A percentile compares a stretch with the other conserved stretches of the same genome.
Conservation (phyloP, 2,888 invertebrate species). For the Eulithis testata region DNA sequence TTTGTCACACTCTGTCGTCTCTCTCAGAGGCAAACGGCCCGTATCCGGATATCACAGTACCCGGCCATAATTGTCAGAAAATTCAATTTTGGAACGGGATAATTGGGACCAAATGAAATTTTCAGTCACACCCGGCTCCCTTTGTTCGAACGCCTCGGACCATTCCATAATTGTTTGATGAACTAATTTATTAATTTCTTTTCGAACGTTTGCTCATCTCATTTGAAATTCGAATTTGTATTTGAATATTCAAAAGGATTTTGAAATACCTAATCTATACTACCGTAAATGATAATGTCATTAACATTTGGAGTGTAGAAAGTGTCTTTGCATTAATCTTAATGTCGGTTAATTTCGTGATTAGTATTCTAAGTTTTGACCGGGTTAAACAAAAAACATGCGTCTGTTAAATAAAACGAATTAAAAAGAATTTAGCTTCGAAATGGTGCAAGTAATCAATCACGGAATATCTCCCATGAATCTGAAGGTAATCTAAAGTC, state of each 20-base stretch:
- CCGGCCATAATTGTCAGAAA: slow-evolving; percentile 72
- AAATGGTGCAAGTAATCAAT: slow-evolving; percentile 64
- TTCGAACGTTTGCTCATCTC: slow-evolving; percentile 37
- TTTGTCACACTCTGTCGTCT: slow-evolving; percentile 50
- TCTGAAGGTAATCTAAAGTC: slow-evolving; percentile 67
- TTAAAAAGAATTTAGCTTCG: slow-evolving; percentile 35
- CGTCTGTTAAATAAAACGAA: slow-evolving; percentile 27
- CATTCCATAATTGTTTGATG: slow-evolving; percentile 69
- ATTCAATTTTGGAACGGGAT: slow-evolving; percentile 77
- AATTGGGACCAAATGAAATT: slow-evolving; percentile 81
- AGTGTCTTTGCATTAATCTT: slow-evolving; percentile 35
- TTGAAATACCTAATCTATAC: slow-evolving; percentile 35
- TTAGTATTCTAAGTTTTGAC: slow-evolving; percentile 38
- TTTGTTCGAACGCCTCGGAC: slow-evolving; percentile 71
- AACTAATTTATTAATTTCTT: slow-evolving; percentile 72
- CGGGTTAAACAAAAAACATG: slow-evolving; percentile 21
- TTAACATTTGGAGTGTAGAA: slow-evolving; percentile 38
- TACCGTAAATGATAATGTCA: slow-evolving; percentile 33
- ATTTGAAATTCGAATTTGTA: slow-evolving; percentile 33
- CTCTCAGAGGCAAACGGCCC: slow-evolving; percentile 73
- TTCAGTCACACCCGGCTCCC: slow-evolving; percentile 65
- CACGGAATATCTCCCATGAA: slow-evolving; percentile 60
- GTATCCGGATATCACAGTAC: slow-evolving; percentile 72
- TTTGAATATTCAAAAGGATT: slow-evolving; percentile 42
- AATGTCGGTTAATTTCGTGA: slow-evolving; percentile 34